phyloP scores from a whole-genome alignment of 2,797 vertebrate genomes.

The Lateolabrax maculatus region DNA sequence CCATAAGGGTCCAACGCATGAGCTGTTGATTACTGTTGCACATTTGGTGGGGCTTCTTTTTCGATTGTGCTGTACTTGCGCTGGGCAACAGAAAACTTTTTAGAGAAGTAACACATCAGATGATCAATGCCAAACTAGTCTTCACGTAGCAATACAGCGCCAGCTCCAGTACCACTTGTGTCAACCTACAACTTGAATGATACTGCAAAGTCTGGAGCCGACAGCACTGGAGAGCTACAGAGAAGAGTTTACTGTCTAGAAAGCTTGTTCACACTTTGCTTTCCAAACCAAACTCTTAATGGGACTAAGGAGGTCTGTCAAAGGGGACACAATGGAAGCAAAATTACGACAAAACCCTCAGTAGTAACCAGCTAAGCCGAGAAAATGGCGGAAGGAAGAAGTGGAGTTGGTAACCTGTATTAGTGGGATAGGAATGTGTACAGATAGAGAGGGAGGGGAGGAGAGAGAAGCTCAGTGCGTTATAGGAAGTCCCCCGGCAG shows the following conservation, averaged over 20 bases:
- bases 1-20: too few species aligned
- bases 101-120: background rate
- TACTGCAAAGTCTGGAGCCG: background rate
- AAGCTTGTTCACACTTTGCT: background rate
- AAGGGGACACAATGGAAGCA: background rate
- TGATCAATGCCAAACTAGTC: background rate
- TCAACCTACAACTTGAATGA: conserved; percentile 2
- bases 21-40: background rate
- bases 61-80: background rate
- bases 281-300: background rate
- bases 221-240: background rate
- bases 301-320: background rate
- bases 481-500: too few species aligned
- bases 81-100: conserved; percentile 3
- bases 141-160: background rate
- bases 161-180: background rate
- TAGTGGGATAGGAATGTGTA: too few species aligned
- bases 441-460: too few species aligned
- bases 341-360: background rate
- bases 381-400: background rate
- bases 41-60: background rate
- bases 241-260: background rate
- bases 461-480: too few species aligned
- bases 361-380: background rate
- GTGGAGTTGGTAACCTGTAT: too few species aligned